A percentile compares a stretch with the other conserved stretches of the same genome.
phyloP scores from a whole-genome alignment of 1,140 invertebrate genomes.

The Belonocnema kinseyi region DNA sequence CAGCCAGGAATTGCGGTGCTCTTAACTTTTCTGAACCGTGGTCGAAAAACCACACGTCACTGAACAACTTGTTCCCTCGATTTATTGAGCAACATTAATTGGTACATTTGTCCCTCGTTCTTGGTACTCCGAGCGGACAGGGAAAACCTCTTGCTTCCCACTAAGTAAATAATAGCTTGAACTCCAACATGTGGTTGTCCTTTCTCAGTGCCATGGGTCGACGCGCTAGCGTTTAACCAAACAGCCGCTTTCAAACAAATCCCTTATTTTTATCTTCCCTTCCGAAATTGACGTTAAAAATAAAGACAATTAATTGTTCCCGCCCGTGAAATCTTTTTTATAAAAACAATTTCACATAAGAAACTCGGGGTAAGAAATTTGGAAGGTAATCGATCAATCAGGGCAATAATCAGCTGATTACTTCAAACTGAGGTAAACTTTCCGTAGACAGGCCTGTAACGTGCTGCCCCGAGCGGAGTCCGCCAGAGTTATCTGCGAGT shows the following conservation, averaged over 20 bases:
- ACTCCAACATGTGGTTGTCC: slow-evolving; percentile 34
- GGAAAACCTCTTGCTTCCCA: slow-evolving; percentile 50
- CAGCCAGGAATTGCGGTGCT: not conserved
- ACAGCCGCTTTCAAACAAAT: slow-evolving; percentile 12
- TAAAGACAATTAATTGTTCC: not conserved
- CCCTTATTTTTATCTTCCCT: not conserved
- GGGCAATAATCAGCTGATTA: no score
- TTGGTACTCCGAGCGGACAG: slow-evolving; percentile 41
- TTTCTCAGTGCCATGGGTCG: slow-evolving; percentile 3
- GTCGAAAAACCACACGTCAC: slow-evolving; percentile 36
- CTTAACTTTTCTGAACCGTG: not conserved
- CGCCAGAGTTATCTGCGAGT: no score
- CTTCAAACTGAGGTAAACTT: no score
- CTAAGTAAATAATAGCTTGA: slow-evolving; percentile 41
- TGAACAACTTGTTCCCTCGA: slow-evolving; percentile 34
- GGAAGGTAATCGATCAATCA: no score
- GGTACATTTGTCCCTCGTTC: slow-evolving; percentile 37
- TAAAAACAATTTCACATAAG: not conserved
- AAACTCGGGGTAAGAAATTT: no score
- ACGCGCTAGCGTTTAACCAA: slow-evolving; percentile 3
- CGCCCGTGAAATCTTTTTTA: not conserved
- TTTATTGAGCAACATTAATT: slow-evolving; percentile 57
- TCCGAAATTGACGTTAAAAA: not conserved
- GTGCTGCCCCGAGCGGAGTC: no score
- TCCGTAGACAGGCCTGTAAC: no score